phyloP scores from a whole-genome alignment of 2,113 vertebrate genomes.

The Calidris pugnax region DNA sequence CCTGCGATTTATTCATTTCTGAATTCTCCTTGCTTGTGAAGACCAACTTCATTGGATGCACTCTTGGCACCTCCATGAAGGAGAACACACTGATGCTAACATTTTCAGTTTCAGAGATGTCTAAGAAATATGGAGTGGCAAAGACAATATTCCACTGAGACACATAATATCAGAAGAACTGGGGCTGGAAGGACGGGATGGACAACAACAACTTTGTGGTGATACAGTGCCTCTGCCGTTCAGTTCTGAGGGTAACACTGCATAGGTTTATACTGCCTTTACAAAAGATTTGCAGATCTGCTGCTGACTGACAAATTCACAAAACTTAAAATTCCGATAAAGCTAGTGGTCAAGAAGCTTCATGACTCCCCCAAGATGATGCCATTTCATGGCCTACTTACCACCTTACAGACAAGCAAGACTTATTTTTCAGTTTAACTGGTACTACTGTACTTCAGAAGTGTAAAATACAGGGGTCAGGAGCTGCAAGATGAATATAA shows the following conservation, averaged over 20 bases:
- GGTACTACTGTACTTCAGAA: neutral
- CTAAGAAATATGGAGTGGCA: neutral
- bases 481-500: neutral
- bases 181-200: rapidly evolving
- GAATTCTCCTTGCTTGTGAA: neutral
- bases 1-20: neutral
- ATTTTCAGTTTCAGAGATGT: neutral
- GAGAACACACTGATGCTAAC: neutral
- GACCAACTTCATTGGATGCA: neutral
- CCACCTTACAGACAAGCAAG: neutral
- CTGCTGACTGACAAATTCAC: neutral
- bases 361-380: neutral
- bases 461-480: neutral
- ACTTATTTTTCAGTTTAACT: neutral
- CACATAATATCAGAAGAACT: neutral
- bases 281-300: neutral
- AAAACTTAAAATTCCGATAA: neutral
- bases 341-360: neutral
- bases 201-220: too few species aligned
- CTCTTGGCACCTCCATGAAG: neutral
- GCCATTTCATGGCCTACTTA: neutral
- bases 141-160: neutral
- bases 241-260: neutral
- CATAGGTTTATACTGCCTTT: neutral
- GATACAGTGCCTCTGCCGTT: neutral